A percentile compares a stretch with the other conserved stretches of the same genome.
Evolutionary conservation across 2,888 invertebrate species (phyloP).

Genomic region (Synanthedon vespiformis): DNA sequence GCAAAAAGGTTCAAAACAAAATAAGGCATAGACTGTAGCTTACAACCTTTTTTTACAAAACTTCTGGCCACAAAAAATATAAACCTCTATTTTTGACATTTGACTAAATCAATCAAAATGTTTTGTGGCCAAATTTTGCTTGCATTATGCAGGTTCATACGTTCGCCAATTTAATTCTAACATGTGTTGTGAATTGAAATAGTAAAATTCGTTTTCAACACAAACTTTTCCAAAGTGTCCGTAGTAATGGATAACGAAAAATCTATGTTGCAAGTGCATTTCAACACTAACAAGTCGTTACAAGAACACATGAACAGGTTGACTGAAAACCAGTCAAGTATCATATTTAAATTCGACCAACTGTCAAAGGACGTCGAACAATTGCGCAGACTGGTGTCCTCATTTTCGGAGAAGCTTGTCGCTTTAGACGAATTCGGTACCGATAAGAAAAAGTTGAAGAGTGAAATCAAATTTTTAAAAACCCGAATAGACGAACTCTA

Average conservation of each 20-base stretch:
- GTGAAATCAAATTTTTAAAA: conserved; percentile 37
- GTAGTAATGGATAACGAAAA: not conserved
- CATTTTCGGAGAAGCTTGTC: conserved; percentile 35
- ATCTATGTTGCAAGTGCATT: conserved; percentile 15
- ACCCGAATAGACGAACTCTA: conserved; percentile 45
- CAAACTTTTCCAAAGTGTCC: too few species aligned
- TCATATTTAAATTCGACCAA: conserved; percentile 38
- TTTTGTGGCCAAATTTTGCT: too few species aligned
- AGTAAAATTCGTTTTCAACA: too few species aligned
- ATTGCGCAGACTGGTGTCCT: conserved; percentile 23
- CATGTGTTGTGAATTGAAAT: too few species aligned
- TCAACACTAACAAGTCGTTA: conserved; percentile 16
- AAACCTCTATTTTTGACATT: too few species aligned
- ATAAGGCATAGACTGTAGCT: too few species aligned
- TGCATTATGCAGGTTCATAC: too few species aligned
- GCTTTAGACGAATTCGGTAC: conserved; percentile 30
- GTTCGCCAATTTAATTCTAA: too few species aligned
- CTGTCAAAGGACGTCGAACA: conserved; percentile 41
- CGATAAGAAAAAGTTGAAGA: conserved; percentile 31
- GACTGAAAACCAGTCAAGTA: conserved; percentile 27
- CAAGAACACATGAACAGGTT: conserved; percentile 39
- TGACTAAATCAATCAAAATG: too few species aligned
- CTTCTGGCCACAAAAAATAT: too few species aligned
- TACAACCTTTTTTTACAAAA: too few species aligned
- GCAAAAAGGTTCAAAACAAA: too few species aligned